Evolutionary conservation across 37 sponge, comb jelly and placozoan genomes (phyloP).

Genomic region (Agelas oroides): DNA sequence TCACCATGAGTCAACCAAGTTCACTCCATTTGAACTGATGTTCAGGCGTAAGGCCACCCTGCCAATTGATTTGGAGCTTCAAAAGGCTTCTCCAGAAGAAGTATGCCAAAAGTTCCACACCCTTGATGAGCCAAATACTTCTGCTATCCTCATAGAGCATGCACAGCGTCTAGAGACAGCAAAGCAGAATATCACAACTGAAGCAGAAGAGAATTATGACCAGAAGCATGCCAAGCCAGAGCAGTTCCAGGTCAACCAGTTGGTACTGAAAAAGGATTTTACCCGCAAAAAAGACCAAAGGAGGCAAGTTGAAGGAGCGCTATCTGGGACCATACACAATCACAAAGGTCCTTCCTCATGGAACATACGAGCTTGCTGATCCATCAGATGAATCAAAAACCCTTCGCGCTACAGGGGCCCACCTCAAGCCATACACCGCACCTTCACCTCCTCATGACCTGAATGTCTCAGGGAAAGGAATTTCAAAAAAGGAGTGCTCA

Average conservation of each 20-base stretch:
- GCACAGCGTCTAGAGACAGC: constrained; percentile 45
- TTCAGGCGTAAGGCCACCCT: constrained; percentile 62
- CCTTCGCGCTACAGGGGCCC: neutral
- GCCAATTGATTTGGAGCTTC: constrained; percentile 64
- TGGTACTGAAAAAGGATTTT: constrained; percentile 72
- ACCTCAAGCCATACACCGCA: neutral
- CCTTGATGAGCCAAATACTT: constrained; percentile 6
- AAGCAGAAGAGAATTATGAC: constrained; percentile 76
- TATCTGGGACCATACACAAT: constrained; percentile 59
- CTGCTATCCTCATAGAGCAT: neutral
- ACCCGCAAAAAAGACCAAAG: constrained; percentile 68
- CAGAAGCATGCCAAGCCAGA: constrained; percentile 63
- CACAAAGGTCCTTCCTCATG: neutral
- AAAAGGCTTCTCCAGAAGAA: constrained; percentile 29
- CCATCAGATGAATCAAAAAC: neutral
- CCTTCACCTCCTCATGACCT: no score
- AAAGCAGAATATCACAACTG: constrained; percentile 77
- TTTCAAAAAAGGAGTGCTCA: no score
- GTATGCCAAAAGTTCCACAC: neutral
- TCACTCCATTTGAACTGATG: constrained; percentile 81
- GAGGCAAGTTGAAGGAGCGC: constrained; percentile 63
- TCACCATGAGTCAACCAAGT: constrained; percentile 70
- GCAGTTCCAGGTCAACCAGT: constrained; percentile 23
- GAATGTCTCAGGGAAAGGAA: no score
- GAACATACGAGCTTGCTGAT: neutral